Evolutionary conservation across 2,797 vertebrate genomes (phyloP).

Genomic region (Hydrocynus forskahlii): DNA sequence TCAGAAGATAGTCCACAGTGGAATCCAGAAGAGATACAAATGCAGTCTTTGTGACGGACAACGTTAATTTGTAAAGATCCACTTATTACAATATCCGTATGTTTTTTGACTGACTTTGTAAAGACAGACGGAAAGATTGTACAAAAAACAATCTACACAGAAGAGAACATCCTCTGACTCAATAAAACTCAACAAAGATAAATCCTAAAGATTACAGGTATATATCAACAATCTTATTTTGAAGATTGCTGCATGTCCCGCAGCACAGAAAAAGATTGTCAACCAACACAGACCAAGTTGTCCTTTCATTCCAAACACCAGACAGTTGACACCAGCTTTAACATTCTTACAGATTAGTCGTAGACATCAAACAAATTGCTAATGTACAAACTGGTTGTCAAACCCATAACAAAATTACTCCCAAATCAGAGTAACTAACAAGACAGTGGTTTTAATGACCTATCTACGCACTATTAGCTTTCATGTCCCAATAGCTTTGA

Average conservation of each 20-base stretch:
- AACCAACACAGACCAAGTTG: not conserved
- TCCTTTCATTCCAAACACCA: not conserved
- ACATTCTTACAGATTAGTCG: not conserved
- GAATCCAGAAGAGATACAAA: slow-evolving; percentile 71
- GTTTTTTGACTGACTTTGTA: slow-evolving; percentile 82
- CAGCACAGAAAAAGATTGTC: not conserved
- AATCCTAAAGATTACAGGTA: not conserved
- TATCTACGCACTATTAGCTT: not conserved
- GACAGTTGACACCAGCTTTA: not conserved
- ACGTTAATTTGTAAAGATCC: slow-evolving; percentile 85
- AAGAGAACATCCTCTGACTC: slow-evolving; percentile 68
- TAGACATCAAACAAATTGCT: not conserved
- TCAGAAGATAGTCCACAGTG: slow-evolving; percentile 73
- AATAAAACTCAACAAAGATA: slow-evolving; percentile 54
- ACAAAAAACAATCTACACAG: slow-evolving; percentile 66
- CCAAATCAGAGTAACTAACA: not conserved
- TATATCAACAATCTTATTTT: not conserved
- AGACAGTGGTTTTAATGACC: not conserved
- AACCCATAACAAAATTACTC: not conserved
- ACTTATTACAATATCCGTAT: slow-evolving; percentile 72
- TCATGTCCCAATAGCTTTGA: not conserved
- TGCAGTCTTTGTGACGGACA: slow-evolving; percentile 86
- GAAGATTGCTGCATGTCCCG: not conserved
- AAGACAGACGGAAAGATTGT: slow-evolving; percentile 74
- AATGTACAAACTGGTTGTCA: not conserved